These are phyloP conservation scores for Tragelaphus strepsiceros DNA, from an alignment of 2,113 vertebrate genomes.

Conservation along the genomic window DNA sequence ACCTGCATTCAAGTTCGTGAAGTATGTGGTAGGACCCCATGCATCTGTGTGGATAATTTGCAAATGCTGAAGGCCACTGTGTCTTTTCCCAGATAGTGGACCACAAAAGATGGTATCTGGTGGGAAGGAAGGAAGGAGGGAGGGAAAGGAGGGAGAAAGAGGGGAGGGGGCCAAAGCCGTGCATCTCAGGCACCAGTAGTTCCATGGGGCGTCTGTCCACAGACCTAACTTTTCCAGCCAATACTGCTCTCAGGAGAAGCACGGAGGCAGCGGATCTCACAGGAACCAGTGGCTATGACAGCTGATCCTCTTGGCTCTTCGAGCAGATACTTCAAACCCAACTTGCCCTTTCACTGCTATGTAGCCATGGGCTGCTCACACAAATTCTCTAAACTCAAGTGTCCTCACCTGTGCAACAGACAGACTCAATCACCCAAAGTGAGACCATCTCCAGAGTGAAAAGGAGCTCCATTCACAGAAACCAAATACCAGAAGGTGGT, in stretches of 20 bases:
- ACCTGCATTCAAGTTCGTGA: background rate
- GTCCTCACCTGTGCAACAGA: background rate
- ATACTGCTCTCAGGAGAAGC: background rate
- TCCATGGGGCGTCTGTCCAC: background rate
- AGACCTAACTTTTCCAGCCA: background rate
- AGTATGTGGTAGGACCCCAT: rapidly evolving
- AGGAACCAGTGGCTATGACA: background rate
- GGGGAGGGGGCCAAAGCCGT: rapidly evolving
- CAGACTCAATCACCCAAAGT: background rate
- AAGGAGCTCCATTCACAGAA: rapidly evolving
- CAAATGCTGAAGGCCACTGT: background rate
- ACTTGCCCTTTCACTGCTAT: background rate
- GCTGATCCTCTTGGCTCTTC: background rate
- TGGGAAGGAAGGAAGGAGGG: too few species aligned
- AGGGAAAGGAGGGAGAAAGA: background rate
- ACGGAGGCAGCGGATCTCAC: rapidly evolving
- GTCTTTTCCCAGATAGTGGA: background rate
- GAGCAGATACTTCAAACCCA: background rate
- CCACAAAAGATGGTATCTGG: background rate
- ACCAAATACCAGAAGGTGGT: background rate
- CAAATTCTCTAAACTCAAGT: background rate
- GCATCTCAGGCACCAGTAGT: background rate
- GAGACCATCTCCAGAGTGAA: background rate
- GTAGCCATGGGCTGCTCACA: background rate
- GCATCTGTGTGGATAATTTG: background rate